A percentile compares a stretch with the other conserved stretches of the same genome.
phyloP scores from a whole-genome alignment of 2,797 vertebrate species.

The Diceros bicornis region DNA sequence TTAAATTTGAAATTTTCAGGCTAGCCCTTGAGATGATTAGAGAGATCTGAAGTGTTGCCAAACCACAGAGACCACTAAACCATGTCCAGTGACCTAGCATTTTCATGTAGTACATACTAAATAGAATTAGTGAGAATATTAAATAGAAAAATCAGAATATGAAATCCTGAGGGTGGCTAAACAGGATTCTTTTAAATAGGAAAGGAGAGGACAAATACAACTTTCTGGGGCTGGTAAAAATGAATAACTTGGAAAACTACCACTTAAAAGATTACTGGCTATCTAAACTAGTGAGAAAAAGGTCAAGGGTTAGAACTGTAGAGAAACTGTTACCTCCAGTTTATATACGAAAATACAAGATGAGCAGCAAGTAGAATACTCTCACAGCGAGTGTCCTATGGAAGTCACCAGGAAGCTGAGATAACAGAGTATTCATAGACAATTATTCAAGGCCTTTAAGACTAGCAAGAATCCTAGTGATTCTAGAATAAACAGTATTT shows the following conservation, averaged over 20 bases:
- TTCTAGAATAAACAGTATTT: background rate
- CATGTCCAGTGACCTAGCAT: background rate
- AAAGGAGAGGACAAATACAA: constrained; percentile 29
- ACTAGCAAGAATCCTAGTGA: constrained; percentile 8
- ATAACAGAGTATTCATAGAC: background rate
- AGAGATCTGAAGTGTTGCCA: background rate
- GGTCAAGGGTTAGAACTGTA: background rate
- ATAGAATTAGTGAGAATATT: constrained; percentile 7
- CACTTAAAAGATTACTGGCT: constrained; percentile 43
- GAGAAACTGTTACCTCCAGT: background rate
- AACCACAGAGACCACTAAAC: constrained; percentile 10
- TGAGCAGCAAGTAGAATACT: background rate
- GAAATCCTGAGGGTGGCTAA: constrained; percentile 29
- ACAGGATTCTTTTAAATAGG: background rate
- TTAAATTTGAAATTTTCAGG: constrained; percentile 57
- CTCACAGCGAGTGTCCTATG: background rate
- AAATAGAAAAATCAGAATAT: constrained; percentile 53
- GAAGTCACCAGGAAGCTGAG: constrained; percentile 29
- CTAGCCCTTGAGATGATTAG: background rate
- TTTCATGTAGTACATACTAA: constrained; percentile 36
- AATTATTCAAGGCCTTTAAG: background rate
- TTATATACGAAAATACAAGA: constrained; percentile 32
- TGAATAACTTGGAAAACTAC: background rate
- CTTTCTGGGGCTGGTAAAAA: background rate
- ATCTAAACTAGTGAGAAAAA: constrained; percentile 36